These are phyloP conservation scores for Callipepla squamata DNA, from an alignment of 2,113 vertebrate species.

Conservation along the genomic window DNA sequence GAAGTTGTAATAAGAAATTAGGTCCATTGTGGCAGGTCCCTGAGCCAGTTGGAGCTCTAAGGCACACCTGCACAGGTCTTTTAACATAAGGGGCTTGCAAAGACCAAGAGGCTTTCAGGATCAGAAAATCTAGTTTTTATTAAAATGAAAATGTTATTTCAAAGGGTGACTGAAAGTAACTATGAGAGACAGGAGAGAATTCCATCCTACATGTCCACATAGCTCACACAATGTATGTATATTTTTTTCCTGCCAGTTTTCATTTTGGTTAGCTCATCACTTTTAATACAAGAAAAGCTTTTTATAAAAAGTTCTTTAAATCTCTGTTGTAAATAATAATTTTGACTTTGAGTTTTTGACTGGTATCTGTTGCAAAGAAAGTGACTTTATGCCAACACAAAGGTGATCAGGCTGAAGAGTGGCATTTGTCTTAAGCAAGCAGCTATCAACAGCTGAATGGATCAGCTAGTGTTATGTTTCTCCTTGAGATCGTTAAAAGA, in stretches of 20 bases:
- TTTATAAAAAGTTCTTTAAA: neutral
- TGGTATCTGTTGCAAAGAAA: neutral
- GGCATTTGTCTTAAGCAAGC: neutral
- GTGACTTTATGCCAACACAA: neutral
- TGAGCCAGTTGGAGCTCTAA: neutral
- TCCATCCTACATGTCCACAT: neutral
- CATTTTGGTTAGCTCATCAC: too few species aligned
- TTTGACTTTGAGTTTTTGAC: neutral
- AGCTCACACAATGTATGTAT: neutral
- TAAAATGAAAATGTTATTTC: neutral
- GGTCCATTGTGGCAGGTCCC: neutral
- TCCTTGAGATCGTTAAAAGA: neutral
- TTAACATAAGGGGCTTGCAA: neutral
- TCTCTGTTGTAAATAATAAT: neutral
- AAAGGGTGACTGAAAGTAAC: neutral
- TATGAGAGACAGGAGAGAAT: neutral
- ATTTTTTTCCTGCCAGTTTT: neutral
- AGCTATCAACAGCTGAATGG: neutral
- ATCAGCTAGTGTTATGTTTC: neutral
- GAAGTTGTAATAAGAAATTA: neutral
- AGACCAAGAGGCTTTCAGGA: neutral
- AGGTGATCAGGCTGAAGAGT: neutral
- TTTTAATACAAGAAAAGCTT: neutral
- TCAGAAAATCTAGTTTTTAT: neutral
- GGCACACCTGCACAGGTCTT: neutral